phyloP scores from a whole-genome alignment of 53 echinoderm and acorn worm genomes.

The Crossaster papposus region DNA sequence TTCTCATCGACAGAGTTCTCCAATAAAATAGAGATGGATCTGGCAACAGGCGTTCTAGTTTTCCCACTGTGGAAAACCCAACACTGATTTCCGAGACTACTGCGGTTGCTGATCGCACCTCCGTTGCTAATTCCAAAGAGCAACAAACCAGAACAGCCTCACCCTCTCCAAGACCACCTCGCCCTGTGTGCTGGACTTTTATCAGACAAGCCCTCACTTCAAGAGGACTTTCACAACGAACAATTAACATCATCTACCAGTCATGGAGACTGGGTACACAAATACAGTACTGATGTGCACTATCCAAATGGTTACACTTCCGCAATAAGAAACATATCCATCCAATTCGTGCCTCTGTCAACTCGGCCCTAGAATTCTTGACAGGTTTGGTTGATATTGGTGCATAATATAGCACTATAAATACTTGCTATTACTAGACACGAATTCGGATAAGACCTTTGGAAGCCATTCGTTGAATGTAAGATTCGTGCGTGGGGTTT shows the following conservation, averaged over 20 bases:
- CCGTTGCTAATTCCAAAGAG: constrained; percentile 19
- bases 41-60: constrained; percentile 10
- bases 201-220: no score
- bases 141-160: background rate
- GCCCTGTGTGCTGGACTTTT: no score
- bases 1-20: constrained; percentile 8
- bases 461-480: no score
- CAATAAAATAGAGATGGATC: constrained; percentile 2
- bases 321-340: no score
- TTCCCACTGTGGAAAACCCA: constrained; percentile 63
- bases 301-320: background rate
- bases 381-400: background rate
- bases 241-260: constrained; percentile 2
- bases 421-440: no score
- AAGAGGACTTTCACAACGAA: no score
- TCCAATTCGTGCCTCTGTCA: no score
- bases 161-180: background rate
- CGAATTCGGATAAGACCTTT: no score
- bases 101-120: constrained; percentile 9
- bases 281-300: background rate
- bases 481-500: no score
- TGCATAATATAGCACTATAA: background rate
- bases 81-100: constrained; percentile 56
- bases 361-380: background rate
- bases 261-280: background rate